Evolutionary conservation across 2,888 invertebrate genomes (phyloP).

Genomic region (Cheiracanthium punctorium): DNA sequence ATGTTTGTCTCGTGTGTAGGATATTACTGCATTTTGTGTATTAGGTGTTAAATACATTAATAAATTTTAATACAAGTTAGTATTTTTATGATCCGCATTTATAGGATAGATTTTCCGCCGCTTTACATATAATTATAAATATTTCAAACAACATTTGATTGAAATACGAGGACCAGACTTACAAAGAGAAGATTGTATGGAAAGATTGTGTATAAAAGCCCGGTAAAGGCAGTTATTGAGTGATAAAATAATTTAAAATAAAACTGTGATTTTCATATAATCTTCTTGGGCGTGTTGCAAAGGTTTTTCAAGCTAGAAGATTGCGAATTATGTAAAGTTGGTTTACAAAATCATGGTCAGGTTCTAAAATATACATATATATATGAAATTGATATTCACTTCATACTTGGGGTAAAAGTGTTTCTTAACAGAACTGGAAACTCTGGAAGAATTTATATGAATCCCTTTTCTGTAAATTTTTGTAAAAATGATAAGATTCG

Average conservation of each 20-base stretch:
- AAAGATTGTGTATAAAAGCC: background rate
- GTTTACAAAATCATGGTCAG: background rate
- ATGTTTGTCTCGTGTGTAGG: background rate
- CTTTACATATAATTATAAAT: background rate
- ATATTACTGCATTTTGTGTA: background rate
- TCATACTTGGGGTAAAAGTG: background rate
- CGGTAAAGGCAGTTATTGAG: background rate
- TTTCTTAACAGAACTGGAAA: conserved; percentile 1
- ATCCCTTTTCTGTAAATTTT: background rate
- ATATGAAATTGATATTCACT: background rate
- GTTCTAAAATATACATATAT: background rate
- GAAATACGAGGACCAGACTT: background rate
- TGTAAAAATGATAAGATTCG: conserved; percentile 51
- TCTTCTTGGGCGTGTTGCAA: background rate
- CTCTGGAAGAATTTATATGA: background rate
- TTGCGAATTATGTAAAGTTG: background rate
- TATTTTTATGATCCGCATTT: conserved; percentile 10
- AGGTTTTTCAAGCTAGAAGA: background rate
- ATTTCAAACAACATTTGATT: background rate
- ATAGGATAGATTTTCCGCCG: background rate
- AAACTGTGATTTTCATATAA: conserved; percentile 28
- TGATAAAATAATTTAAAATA: conserved; percentile 23
- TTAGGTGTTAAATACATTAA: conserved; percentile 2
- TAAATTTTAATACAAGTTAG: conserved; percentile 9
- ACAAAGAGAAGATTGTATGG: background rate